A percentile compares a stretch with the other conserved stretches of the same genome.
Evolutionary conservation across 2,888 invertebrate species (phyloP).

Genomic region (Pharmacophagus antenor): DNA sequence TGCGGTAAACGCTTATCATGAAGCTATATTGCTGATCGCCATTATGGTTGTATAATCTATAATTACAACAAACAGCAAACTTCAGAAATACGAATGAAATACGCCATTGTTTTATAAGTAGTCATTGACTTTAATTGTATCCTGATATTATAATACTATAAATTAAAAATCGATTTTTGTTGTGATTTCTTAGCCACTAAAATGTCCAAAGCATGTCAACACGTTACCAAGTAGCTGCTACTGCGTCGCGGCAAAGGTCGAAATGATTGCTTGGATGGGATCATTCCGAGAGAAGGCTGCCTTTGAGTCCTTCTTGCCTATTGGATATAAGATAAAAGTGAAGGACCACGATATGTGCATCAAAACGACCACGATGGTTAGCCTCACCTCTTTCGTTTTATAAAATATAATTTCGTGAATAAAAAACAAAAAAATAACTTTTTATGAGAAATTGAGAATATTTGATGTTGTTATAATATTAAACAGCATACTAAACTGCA

Average conservation of each 20-base stretch:
- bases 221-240: conserved; percentile 46
- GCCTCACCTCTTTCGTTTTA: neutral
- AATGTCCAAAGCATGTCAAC: conserved; percentile 65
- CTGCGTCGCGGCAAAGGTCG: conserved; percentile 61
- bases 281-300: conserved; percentile 45
- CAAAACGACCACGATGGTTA: conserved; percentile 50
- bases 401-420: neutral
- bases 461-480: too few relatives aligned
- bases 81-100: neutral
- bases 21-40: neutral
- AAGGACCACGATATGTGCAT: conserved; percentile 54
- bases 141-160: too few relatives aligned
- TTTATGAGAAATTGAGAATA: too few relatives aligned
- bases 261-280: conserved; percentile 63
- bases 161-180: too few relatives aligned
- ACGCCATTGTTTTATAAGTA: too few relatives aligned
- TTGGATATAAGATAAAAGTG: conserved; percentile 49
- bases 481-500: too few relatives aligned
- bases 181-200: conserved; percentile 73
- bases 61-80: neutral
- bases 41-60: neutral
- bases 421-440: too few relatives aligned
- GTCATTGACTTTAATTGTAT: too few relatives aligned
- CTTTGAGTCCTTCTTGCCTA: conserved; percentile 49
- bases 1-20: too few relatives aligned